Evolutionary conservation across 2,888 invertebrate species (phyloP).

Genomic region (Tuberolachnus salignus): DNA sequence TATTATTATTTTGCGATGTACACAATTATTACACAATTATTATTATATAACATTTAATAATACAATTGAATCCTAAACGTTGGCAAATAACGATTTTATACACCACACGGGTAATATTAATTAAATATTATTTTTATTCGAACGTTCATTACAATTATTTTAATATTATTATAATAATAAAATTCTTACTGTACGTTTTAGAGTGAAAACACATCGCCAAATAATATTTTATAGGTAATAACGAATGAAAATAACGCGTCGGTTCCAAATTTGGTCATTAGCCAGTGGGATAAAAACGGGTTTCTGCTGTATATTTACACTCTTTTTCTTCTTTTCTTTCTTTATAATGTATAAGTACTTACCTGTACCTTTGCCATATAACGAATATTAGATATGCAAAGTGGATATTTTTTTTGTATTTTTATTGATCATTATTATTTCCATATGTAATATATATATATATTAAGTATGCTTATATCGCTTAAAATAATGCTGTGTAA

Average conservation of each 20-base stretch:
- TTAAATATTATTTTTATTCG: no score
- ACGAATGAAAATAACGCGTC: neutral
- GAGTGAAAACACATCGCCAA: neutral
- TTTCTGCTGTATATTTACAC: neutral
- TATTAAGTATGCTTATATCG: neutral
- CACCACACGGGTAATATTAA: no score
- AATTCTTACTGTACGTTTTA: neutral
- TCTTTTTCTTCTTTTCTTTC: neutral
- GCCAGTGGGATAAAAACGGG: constrained; percentile 6
- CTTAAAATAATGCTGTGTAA: no score
- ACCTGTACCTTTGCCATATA: no score
- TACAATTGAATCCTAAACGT: no score
- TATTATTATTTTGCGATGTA: no score
- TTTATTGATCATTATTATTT: neutral
- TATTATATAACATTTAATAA: no score
- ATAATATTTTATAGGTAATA: no score
- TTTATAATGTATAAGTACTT: neutral
- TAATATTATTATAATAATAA: no score
- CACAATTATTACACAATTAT: no score
- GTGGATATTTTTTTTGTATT: neutral
- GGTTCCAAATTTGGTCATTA: constrained; percentile 11
- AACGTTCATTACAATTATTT: no score
- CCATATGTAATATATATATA: neutral
- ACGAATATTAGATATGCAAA: neutral
- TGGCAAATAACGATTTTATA: no score